These are phyloP conservation scores for Zaprionus capensis DNA, from an alignment of 1,140 invertebrate species.

Conservation along the genomic window DNA sequence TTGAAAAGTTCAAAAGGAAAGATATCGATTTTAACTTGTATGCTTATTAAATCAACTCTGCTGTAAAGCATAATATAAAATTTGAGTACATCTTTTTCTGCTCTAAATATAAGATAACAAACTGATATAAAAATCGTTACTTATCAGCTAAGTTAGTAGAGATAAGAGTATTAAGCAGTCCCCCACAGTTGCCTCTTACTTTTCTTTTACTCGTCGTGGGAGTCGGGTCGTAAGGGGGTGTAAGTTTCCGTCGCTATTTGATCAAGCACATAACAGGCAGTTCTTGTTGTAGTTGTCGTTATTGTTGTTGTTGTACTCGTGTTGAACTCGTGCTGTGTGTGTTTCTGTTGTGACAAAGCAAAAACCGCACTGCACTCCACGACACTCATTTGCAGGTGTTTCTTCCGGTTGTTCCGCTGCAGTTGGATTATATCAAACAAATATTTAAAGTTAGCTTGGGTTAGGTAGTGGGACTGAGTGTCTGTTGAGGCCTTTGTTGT, in stretches of 20 bases:
- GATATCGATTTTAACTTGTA: too few relatives aligned
- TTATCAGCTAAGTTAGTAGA: background rate
- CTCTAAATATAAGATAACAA: too few relatives aligned
- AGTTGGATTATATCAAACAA: background rate
- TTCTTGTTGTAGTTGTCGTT: background rate
- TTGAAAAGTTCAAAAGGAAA: too few relatives aligned
- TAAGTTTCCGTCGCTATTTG: background rate
- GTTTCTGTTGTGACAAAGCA: constrained; percentile 34
- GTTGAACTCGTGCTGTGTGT: constrained; percentile 34
- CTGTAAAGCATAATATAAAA: background rate
- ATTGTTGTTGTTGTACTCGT: constrained; percentile 14
- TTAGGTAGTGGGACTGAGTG: background rate
- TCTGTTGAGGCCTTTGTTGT: background rate
- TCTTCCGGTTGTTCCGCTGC: constrained; percentile 3
- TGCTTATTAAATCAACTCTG: too few relatives aligned
- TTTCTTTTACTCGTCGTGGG: background rate
- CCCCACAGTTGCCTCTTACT: background rate
- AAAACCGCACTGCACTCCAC: constrained; percentile 40
- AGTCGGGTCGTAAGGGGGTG: background rate
- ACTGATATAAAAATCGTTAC: background rate
- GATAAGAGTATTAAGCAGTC: background rate
- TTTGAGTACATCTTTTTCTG: too few relatives aligned
- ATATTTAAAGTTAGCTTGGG: background rate
- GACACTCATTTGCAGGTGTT: constrained; percentile 20
- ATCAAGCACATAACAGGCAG: constrained; percentile 9